These are phyloP conservation scores for Drymodes brunneopygia DNA, from an alignment of 2,113 vertebrate species.

Conservation along the genomic window DNA sequence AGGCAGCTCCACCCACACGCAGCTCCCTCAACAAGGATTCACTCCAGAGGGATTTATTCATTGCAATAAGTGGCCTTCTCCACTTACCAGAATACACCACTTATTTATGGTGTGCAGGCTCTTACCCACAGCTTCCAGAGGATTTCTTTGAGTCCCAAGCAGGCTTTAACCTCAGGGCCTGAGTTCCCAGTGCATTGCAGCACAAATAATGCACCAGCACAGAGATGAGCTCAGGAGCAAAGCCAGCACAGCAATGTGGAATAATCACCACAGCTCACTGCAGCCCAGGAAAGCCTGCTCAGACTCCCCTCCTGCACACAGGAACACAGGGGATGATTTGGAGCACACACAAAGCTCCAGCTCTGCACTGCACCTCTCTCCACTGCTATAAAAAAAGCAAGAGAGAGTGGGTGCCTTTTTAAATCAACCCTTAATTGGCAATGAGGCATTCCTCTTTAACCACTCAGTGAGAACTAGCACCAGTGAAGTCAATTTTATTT, in stretches of 20 bases:
- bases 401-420: neutral
- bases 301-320: neutral
- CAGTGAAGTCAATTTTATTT: neutral
- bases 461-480: neutral
- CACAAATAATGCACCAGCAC: neutral
- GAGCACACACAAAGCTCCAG: neutral
- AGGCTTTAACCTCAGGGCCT: neutral
- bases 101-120: neutral
- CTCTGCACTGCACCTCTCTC: neutral
- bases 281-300: neutral
- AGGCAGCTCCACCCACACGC: neutral
- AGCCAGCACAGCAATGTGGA: neutral
- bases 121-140: neutral
- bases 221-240: neutral
- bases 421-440: neutral
- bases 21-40: neutral
- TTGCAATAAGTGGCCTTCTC: neutral
- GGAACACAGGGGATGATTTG: rapidly evolving
- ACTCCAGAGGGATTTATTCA: neutral
- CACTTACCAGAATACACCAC: neutral
- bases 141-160: neutral
- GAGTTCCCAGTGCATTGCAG: neutral
- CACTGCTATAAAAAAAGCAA: neutral
- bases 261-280: neutral
- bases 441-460: neutral